Conservation (phyloP, 2,113 vertebrate species). For the Pungitius pungitius region DNA sequence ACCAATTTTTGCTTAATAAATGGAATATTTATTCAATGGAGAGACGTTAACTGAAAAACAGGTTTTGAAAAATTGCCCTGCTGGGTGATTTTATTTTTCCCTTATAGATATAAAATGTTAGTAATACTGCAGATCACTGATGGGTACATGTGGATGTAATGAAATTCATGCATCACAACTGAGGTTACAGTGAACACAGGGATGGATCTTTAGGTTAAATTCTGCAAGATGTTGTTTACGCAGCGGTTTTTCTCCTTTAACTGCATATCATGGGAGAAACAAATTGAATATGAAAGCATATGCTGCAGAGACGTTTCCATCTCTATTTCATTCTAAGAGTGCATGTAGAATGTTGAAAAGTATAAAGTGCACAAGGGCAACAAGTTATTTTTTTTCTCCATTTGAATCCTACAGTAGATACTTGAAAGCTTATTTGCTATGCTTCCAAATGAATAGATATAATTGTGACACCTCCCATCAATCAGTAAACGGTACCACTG, state of each 20-base stretch:
- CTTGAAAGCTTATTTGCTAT: not conserved
- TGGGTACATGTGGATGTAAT: conserved; percentile 38
- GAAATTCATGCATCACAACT: conserved; percentile 52
- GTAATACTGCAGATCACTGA: conserved; percentile 29
- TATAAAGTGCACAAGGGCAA: conserved; percentile 9
- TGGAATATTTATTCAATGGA: conserved; percentile 14
- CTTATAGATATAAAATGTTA: conserved; percentile 37
- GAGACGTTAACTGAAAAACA: conserved; percentile 11
- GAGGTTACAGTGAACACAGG: conserved; percentile 23
- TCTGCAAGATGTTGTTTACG: conserved; percentile 38
- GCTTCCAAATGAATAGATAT: not conserved
- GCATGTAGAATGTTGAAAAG: conserved; percentile 6
- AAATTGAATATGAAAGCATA: conserved; percentile 64
- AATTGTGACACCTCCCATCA: conserved; percentile 13
- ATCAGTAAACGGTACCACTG: conserved; percentile 10
- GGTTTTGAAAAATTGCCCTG: conserved; percentile 26
- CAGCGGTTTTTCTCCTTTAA: conserved; percentile 33
- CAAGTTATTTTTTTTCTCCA: not conserved
- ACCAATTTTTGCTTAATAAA: conserved; percentile 28
- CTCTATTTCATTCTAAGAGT: conserved; percentile 48
- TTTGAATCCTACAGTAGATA: not conserved
- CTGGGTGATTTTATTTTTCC: conserved; percentile 28
- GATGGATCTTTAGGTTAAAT: conserved; percentile 34
- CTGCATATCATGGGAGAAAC: conserved; percentile 29
- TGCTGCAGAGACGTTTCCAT: conserved; percentile 44